Evolutionary conservation across 2,888 invertebrate genomes (phyloP).

Genomic region (Orchesella flavescens): DNA sequence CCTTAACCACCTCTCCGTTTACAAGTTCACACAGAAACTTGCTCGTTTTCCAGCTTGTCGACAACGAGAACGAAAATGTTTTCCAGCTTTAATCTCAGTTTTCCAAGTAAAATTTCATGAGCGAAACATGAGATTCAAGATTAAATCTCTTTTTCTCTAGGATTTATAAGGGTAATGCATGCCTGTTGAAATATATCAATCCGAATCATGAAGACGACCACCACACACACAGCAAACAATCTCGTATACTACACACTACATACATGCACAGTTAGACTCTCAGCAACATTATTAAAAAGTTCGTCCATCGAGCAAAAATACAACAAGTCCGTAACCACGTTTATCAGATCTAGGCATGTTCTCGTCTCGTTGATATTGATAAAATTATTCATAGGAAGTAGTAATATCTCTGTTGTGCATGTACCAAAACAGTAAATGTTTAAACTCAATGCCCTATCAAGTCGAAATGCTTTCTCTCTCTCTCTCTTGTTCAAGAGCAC

Average conservation of each 20-base stretch:
- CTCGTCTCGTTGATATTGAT: no score
- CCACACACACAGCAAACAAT: background rate
- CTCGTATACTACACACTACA: no score
- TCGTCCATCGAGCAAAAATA: no score
- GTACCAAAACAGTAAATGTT: background rate
- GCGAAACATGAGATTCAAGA: slow-evolving; percentile 19
- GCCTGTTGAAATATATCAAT: slow-evolving; percentile 32
- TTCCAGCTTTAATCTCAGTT: slow-evolving; percentile 20
- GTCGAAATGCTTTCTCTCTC: background rate
- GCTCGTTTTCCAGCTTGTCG: background rate
- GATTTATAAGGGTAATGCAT: background rate
- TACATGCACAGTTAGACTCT: no score
- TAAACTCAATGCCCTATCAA: background rate
- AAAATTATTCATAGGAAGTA: no score
- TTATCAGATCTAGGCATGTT: no score
- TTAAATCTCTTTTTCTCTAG: background rate
- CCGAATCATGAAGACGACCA: slow-evolving; percentile 32
- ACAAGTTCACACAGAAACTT: no score
- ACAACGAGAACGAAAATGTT: background rate
- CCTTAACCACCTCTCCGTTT: no score
- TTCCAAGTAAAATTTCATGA: slow-evolving; percentile 19
- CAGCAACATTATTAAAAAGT: no score
- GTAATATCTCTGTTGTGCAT: background rate
- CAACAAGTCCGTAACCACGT: no score
- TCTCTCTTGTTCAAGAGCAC: background rate